Base-by-base conservation (phyloP, 2,888 invertebrate genomes). In the Apamea epomidion region DNA sequence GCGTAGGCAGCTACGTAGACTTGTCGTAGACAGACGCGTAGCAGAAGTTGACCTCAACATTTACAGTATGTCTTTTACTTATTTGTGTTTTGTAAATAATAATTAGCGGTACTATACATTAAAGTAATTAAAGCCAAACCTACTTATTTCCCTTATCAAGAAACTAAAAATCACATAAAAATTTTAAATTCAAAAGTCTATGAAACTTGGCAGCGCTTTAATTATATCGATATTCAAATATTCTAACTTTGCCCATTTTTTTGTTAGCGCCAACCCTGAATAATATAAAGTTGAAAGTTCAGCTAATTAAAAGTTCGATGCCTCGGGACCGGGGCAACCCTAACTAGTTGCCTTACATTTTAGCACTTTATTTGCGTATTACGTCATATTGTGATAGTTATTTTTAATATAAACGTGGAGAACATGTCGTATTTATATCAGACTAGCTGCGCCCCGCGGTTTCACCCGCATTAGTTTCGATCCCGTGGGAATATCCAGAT, bases 251-350 rank as follows among this genome's bases (percentile, higher is more conserved):
- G 4, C 12, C 62, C 37, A 83, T 83, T 84, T 88, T 85, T 87
- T 71, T 60, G 78, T 78, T 48, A 67, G 67, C 72, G 58, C 64
- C 68, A 42, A 58, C 83, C 78, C 79, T 91, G 86, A 86, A 89
- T 88, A 89, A 89, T 85, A 86, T 74, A 89, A 76, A 60, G 84
- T 54, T 79, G 76, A 77, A 73, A 82, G 82, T 80, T 74, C 80
- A 88, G 81, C 86, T 89, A 89, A 90, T 91, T 90, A 91, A 90
- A 90, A 90, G 87, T 91, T 90, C 65, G 74, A 85, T 87, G 85
- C 81, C 70, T 74, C 74, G 80, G 84, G 82, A 76, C 75, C 29
- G 75, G 51, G 45, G 81, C 65, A 72, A 76, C 73, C 80, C 78
- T 77, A 75, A 72, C 71, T 69, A 81, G 78, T 75, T 87, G 74